Percentiles rank a stretch among this genome's conserved stretches.
Evolutionary conservation across 2,888 invertebrate genomes (phyloP).

Genomic region (Lycaena phlaeas): DNA sequence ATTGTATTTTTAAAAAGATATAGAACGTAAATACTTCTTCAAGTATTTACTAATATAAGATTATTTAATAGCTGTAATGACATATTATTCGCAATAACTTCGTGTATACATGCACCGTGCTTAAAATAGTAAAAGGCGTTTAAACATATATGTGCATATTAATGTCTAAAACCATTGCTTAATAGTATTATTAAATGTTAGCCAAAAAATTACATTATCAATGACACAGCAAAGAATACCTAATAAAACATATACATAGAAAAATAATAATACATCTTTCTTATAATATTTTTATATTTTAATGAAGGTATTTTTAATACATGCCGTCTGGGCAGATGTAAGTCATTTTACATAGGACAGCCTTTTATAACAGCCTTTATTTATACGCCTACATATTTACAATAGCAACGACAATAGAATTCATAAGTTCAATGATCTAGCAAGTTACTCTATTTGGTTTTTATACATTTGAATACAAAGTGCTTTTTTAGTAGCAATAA

Average conservation of each 20-base stretch:
- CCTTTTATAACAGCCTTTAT: not conserved
- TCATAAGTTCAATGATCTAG: slow-evolving; percentile 3
- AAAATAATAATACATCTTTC: too few relatives aligned
- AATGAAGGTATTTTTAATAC: too few relatives aligned
- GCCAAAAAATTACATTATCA: too few relatives aligned
- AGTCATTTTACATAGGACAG: not conserved
- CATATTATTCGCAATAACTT: slow-evolving; percentile 61
- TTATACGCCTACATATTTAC: slow-evolving; percentile 4
- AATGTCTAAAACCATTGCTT: too few relatives aligned
- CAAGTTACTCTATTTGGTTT: slow-evolving; percentile 4
- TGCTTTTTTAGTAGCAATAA: not conserved
- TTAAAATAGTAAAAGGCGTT: too few relatives aligned
- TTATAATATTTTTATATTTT: too few relatives aligned
- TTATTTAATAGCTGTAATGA: slow-evolving; percentile 32
- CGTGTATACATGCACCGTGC: slow-evolving; percentile 16
- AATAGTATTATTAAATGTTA: too few relatives aligned
- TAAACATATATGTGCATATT: too few relatives aligned
- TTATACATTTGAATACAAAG: not conserved
- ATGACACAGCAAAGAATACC: too few relatives aligned
- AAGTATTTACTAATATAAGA: not conserved
- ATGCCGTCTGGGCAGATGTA: too few relatives aligned
- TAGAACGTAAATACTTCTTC: not conserved
- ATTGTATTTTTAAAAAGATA: not conserved
- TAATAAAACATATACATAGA: too few relatives aligned
- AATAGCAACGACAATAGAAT: slow-evolving; percentile 2